phyloP scores from a whole-genome alignment of 2,113 vertebrate species.

The Ammospiza nelsoni region DNA sequence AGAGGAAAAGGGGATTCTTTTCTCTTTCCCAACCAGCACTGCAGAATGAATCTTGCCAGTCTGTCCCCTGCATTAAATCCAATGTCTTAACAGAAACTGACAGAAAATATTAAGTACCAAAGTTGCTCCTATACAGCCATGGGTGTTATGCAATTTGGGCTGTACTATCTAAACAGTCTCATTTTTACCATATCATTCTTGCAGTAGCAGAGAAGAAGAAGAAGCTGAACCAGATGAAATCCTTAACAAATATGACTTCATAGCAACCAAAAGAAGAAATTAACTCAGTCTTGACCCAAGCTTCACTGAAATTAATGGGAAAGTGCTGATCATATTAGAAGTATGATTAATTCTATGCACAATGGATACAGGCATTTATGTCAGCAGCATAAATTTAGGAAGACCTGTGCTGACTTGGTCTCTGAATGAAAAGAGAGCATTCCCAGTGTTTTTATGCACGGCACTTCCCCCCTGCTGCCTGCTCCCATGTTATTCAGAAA shows the following conservation, averaged over 20 bases:
- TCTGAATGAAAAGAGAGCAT: neutral
- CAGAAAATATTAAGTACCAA: neutral
- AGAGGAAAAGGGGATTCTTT: neutral
- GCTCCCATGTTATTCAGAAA: neutral
- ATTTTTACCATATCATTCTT: neutral
- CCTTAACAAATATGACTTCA: neutral
- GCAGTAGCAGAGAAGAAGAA: neutral
- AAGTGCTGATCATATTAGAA: neutral
- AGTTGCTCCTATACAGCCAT: neutral
- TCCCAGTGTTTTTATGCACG: neutral
- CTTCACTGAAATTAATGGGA: neutral
- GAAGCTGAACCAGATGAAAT: neutral
- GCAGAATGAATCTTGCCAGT: neutral
- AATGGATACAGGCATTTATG: neutral
- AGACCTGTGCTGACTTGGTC: neutral
- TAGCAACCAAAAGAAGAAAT: neutral
- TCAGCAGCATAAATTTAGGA: neutral
- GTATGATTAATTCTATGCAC: neutral
- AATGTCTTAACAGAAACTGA: neutral
- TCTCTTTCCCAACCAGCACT: neutral
- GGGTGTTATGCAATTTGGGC: neutral
- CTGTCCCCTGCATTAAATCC: neutral
- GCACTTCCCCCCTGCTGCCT: fast-evolving
- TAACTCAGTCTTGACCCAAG: neutral
- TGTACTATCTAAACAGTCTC: neutral